phyloP scores from a whole-genome alignment of 2,888 invertebrate species.

The Chrysodeixis includens region DNA sequence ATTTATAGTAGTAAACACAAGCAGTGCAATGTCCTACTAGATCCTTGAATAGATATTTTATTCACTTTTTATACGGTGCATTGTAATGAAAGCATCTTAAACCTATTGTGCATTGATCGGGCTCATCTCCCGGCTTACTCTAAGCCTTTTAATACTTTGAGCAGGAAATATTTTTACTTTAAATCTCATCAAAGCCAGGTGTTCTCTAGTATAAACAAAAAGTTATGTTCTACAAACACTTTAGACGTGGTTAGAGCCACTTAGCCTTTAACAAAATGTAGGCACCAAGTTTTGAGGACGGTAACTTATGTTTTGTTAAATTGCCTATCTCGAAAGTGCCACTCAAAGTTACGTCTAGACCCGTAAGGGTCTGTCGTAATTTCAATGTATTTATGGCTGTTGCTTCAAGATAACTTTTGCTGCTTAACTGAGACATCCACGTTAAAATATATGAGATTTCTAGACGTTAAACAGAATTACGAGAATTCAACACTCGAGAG shows the following conservation, averaged over 20 bases:
- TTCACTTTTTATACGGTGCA: too few relatives aligned
- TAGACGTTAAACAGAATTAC: not conserved
- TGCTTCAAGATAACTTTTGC: slow-evolving; percentile 28
- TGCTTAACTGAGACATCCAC: not conserved
- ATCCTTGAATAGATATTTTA: slow-evolving; percentile 19
- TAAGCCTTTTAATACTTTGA: too few relatives aligned
- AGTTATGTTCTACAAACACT: not conserved
- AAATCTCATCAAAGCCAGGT: not conserved
- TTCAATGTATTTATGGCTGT: slow-evolving; percentile 25
- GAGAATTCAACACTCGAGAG: not conserved
- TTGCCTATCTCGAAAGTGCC: slow-evolving; percentile 32
- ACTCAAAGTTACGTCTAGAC: slow-evolving; percentile 33
- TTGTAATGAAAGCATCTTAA: too few relatives aligned
- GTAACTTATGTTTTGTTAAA: slow-evolving; percentile 37
- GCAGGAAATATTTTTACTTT: not conserved
- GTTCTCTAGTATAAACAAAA: not conserved
- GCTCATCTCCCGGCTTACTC: too few relatives aligned
- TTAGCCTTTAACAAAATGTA: slow-evolving; percentile 10
- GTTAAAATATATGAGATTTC: not conserved
- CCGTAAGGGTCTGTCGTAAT: slow-evolving; percentile 28
- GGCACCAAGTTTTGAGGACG: slow-evolving; percentile 17
- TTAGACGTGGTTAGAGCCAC: not conserved
- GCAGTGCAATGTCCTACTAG: slow-evolving; percentile 26
- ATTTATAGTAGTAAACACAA: slow-evolving; percentile 29
- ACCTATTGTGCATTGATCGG: too few relatives aligned